Base-by-base conservation (phyloP, 2,888 invertebrate species). In the Eupithecia tripunctaria region DNA sequence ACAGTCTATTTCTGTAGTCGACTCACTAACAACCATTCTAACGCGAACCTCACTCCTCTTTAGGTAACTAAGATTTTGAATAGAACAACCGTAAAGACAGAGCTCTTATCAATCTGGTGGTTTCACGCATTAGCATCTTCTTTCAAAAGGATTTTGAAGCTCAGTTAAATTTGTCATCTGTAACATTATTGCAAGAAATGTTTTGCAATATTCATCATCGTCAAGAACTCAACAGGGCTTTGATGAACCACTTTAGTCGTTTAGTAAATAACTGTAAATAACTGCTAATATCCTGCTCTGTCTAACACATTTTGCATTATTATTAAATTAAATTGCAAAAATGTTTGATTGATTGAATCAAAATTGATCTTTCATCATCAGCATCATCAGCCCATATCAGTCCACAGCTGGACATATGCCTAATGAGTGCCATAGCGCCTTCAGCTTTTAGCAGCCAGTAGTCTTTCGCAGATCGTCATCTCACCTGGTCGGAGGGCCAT, bases 1-100 rank as follows among this genome's bases (percentile, higher is more conserved):
- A 85, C 86, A 86, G 84, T 91, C 92, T 93, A 93, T 93, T 92
- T 91, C 84, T 84, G 93, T 89, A 84, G 82, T 73, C 89, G 89
- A 90, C 85, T 91, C 91, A 89, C 85, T 82, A 77, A 80, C 78
- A 72, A 75, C 91, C 89, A 89, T 79, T 78, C 38, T 86, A 87
- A 81, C 72, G 72, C 80, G 91, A 86, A 47, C 88, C 80, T 78
- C 79, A 75, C 78, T 76, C 77, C 81, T 81, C 82, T 85, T 85
- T 80, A 81, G 78, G 78, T 64, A 69, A 67, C 67, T 32, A 25
- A 27, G 25, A 68, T 80, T 80, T 75, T 74, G 76, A 80, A 82
- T 80, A 80, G 83, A 82, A 81, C 77, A 78, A 84, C 78, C 76
- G 78, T 82, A 85, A 84, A 80, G 78, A 79, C 73, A 76, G 72